A percentile compares a stretch with the other conserved stretches of the same genome.
Evolutionary conservation across 2,113 vertebrate genomes (phyloP).

Genomic region (Gymnorhina tibicen): DNA sequence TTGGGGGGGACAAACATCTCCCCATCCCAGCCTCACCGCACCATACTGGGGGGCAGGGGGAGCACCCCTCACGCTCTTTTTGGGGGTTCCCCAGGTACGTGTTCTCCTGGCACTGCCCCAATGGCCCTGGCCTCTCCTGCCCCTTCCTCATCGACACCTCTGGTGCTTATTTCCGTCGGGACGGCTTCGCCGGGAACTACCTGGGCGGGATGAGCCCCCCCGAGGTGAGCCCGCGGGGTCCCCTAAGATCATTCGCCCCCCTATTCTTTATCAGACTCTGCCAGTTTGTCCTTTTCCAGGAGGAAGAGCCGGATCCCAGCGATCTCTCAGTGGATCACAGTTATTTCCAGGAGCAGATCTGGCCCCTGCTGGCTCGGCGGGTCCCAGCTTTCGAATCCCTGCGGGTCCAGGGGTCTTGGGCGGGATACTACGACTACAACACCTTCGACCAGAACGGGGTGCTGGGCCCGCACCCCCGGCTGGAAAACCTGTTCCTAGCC

Average conservation of each 20-base stretch:
- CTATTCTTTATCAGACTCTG: fast-evolving
- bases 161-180: conserved; percentile 83
- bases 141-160: conserved; percentile 85
- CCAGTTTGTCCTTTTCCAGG: background rate
- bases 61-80: background rate
- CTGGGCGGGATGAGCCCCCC: conserved; percentile 81
- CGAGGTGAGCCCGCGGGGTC: conserved; percentile 63
- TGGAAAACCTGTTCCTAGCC: background rate
- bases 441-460: background rate
- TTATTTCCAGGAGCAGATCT: background rate
- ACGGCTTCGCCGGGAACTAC: conserved; percentile 87
- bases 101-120: conserved; percentile 83
- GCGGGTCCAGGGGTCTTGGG: background rate
- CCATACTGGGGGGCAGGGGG: fast-evolving
- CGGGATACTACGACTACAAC: background rate
- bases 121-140: conserved; percentile 84
- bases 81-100: conserved; percentile 74
- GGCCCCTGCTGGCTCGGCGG: background rate
- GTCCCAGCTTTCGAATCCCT: background rate
- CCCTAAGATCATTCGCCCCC: background rate
- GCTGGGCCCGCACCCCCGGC: background rate
- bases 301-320: background rate
- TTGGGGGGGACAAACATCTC: fast-evolving
- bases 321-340: background rate
- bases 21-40: fast-evolving